Evolutionary conservation across 2,888 invertebrate species (phyloP).

Genomic region (Eupithecia subfuscata): DNA sequence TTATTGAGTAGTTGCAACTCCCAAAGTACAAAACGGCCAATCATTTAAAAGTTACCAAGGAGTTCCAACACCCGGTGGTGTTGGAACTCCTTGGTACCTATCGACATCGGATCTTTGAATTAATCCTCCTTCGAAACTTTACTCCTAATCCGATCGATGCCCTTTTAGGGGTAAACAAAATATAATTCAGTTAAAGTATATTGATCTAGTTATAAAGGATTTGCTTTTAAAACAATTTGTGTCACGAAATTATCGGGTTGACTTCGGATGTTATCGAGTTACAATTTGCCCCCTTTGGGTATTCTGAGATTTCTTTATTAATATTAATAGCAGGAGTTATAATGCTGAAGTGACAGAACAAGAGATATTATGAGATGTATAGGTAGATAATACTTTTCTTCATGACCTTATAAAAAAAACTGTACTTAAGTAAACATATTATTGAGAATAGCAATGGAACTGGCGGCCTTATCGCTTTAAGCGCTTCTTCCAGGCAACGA

Average conservation of each 20-base stretch:
- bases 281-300: slow-evolving; percentile 14
- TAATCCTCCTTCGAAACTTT: slow-evolving; percentile 77
- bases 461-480: too few species aligned
- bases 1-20: slow-evolving; percentile 18
- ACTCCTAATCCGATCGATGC: slow-evolving; percentile 77
- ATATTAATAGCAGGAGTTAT: background rate
- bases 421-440: too few species aligned
- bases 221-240: slow-evolving; percentile 45
- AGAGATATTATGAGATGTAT: background rate
- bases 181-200: slow-evolving; percentile 76
- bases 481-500: too few species aligned
- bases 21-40: slow-evolving; percentile 36
- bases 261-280: slow-evolving; percentile 34
- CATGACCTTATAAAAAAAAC: too few species aligned
- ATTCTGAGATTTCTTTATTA: slow-evolving; percentile 3
- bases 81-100: slow-evolving; percentile 29
- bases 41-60: slow-evolving; percentile 42
- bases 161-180: slow-evolving; percentile 67
- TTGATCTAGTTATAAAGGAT: slow-evolving; percentile 68
- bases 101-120: slow-evolving; percentile 54
- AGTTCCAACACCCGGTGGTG: slow-evolving; percentile 34
- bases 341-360: background rate
- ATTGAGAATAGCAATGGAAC: too few species aligned
- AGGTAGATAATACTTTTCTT: too few species aligned
- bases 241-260: slow-evolving; percentile 39